Evolutionary conservation across 2,113 vertebrate genomes (phyloP), one percentile per base, ranked within the genome.

Genomic region (Dolichotis patagonum): DNA sequence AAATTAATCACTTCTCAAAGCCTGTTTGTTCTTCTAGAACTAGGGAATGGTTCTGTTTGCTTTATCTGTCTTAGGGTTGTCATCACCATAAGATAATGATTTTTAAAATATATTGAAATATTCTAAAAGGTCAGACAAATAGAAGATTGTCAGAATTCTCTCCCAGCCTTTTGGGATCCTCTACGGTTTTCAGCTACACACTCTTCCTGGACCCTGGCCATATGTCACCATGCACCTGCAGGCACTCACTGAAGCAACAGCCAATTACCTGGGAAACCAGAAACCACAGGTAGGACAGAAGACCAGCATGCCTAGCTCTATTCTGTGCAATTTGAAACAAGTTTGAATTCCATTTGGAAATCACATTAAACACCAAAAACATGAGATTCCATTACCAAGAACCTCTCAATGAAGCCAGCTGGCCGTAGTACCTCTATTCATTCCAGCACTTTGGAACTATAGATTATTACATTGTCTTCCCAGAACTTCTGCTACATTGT

Each of bases 1-100:
- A 65, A 22, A 67, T 20, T 46, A 92, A 90, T 38, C 43, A 80
- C 49, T 83, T 89, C 81, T 89, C 56, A 65, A 91, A 91, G 19
- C 62, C 14, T 20, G n/a, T 54, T 82, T 80, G 73, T 93, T 94
- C 52, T 96, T 94, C 52, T 56, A 1, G 28, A 88, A 93, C 49
- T 94, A 43, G 26, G 38, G 19, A 10, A 19, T 58, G 41, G 35
- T 43, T 83, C 43, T 84, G 16, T n/a, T 90, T 91, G 10, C 7
- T 46, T 80, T 6, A 84, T 71, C 17, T 52, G n/a, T 49, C 22
- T 90, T n/a, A 77, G n/a, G 87, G 58, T 32, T 67, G 52, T 52
- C 24, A 49, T 38, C 30, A 95, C 6, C 22, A 49, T 46, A 35
- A 89, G 46, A 65, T 32, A 49, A 92, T 52, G 26, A 92, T 43